Conservation (phyloP, 2,113 vertebrate genomes). For the Cottus gobio region DNA sequence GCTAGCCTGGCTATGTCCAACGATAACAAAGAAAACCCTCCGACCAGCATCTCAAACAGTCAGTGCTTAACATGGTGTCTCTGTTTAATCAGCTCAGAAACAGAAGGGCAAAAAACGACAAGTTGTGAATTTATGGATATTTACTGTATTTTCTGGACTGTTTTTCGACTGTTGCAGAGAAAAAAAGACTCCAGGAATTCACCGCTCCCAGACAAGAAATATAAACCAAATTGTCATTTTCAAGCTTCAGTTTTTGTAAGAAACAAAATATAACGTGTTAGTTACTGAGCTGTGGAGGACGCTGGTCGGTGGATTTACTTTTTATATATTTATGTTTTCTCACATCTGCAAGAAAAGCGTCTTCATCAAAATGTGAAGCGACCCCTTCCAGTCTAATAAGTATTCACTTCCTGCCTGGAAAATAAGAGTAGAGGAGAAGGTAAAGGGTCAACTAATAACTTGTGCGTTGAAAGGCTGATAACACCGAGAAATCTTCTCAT, state of each 20-base stretch:
- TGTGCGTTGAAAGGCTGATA: conserved; percentile 33
- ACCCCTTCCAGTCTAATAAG: not conserved
- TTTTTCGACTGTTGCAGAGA: not conserved
- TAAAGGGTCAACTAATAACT: not conserved
- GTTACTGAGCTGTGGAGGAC: not conserved
- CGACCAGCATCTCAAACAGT: too few species aligned
- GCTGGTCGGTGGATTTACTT: not conserved
- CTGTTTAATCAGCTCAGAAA: not conserved
- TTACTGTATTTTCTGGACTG: not conserved
- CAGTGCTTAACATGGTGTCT: not conserved
- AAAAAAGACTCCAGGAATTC: not conserved
- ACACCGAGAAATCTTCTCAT: conserved; percentile 17
- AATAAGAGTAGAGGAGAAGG: not conserved
- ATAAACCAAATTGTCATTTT: not conserved
- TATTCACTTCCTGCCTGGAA: not conserved
- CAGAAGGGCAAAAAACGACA: not conserved
- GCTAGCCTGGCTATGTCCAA: too few species aligned
- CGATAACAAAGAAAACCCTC: not conserved
- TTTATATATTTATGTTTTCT: too few species aligned
- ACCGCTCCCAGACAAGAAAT: not conserved
- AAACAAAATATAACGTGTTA: not conserved
- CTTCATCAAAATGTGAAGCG: too few species aligned
- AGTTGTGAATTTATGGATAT: too few species aligned
- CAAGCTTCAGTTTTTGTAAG: not conserved
- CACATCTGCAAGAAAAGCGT: too few species aligned